Base-by-base conservation (phyloP, 2,113 vertebrate species). In the Grallaria varia region DNA sequence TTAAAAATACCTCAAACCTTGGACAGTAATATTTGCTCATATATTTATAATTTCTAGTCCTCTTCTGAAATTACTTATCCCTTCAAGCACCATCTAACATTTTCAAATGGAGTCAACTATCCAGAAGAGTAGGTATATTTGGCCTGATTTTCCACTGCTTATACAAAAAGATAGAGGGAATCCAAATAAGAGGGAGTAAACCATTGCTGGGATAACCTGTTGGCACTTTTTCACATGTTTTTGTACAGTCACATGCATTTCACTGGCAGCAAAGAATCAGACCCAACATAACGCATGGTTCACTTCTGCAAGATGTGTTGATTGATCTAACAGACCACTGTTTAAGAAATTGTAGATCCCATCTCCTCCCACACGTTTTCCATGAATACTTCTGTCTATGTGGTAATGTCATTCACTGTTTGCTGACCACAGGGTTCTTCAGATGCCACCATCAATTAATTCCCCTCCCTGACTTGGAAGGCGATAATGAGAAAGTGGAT, bases 181-280 rank as follows among this genome's bases (percentile, higher is more conserved):
- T 72, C 9, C 31, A 85, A 78, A 72, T 13, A 8, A 56, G 39
- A 87, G 33, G 58, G 10, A 64, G 6, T 27, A 77, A 84, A 90
- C 40, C 20, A 44, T 23, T 2, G 1, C 16, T 69, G 15, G 0
- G 0, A 31, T 47, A 89, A 66, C 28, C 60, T 35, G 9, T 37
- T 84, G 59, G 16, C 40, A 35, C 1, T 69, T 74, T 81, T 69
- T n/a, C 20, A 22, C 0, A 3, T 44, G 20, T 17, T 83, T 84
- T 84, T 86, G 13, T 56, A 23, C 10, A 67, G 63, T 14, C 37
- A 27, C 5, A 39, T 8, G 14, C 4, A 11, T 79, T 90, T 75
- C 15, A 23, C 30, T 52, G 39, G 15, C 35, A 63, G 35, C 14
- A 39, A 68, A 53, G 27, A 76, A 72, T 50, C 33, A 72, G 71